A percentile compares a stretch with the other conserved stretches of the same genome.
These are phyloP conservation scores for Microcebus griseorufus DNA, from an alignment of 2,113 vertebrate species.

Conservation along the genomic window DNA sequence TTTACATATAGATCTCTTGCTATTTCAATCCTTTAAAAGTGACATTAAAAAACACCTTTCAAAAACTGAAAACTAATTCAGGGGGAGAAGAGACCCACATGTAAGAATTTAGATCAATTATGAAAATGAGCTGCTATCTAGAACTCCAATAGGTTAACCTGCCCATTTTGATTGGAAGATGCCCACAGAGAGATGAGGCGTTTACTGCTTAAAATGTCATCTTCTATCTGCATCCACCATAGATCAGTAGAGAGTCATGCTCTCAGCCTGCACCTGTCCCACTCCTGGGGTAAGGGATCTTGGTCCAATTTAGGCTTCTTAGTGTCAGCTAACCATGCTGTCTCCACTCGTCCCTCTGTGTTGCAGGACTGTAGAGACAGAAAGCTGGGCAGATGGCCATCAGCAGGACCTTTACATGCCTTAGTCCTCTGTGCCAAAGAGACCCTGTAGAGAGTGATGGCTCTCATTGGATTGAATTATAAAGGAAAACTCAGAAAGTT, in stretches of 20 bases:
- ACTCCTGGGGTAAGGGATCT: background rate
- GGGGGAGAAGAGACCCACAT: background rate
- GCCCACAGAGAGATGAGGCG: background rate
- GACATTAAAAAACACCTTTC: background rate
- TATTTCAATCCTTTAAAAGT: background rate
- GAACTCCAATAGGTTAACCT: background rate
- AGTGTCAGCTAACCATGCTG: background rate
- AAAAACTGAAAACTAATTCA: background rate
- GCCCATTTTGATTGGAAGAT: slow-evolving; percentile 17
- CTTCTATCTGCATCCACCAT: background rate
- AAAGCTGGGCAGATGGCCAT: slow-evolving; percentile 9
- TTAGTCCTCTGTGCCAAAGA: background rate
- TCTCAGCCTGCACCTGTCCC: background rate
- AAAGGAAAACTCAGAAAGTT: slow-evolving; percentile 24
- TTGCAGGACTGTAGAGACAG: background rate
- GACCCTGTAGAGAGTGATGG: background rate
- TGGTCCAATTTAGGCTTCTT: background rate
- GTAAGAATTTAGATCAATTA: background rate
- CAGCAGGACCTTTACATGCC: background rate
- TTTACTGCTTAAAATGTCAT: background rate
- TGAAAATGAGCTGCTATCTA: background rate
- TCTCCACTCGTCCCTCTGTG: background rate
- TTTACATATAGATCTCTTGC: background rate
- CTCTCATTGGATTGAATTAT: background rate
- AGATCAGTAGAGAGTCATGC: background rate